phyloP scores from a whole-genome alignment of 2,888 invertebrate species.

The Cactoblastis cactorum region DNA sequence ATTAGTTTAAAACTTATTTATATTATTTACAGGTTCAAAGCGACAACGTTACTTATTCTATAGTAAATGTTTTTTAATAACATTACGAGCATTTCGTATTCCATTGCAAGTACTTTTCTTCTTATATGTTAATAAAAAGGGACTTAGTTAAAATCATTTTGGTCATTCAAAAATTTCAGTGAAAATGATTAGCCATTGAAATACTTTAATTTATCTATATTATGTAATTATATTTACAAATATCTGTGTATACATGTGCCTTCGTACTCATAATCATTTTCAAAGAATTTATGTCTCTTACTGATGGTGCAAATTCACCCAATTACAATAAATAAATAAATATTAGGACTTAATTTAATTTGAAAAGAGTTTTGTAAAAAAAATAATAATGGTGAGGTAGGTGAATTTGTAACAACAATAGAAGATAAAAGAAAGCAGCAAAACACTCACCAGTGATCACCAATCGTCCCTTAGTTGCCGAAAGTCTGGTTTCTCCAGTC shows the following conservation, averaged over 20 bases:
- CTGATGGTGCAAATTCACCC: slow-evolving; percentile 4
- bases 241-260: too few relatives aligned
- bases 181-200: slow-evolving; percentile 2
- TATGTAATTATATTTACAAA: too few relatives aligned
- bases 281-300: neutral
- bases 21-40: too few relatives aligned
- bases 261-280: neutral
- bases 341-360: too few relatives aligned
- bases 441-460: slow-evolving; percentile 94
- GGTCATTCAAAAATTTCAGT: neutral
- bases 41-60: too few relatives aligned
- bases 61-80: too few relatives aligned
- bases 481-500: slow-evolving; percentile 94
- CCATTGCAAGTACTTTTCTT: neutral
- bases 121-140: neutral
- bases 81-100: neutral
- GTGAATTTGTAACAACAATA: slow-evolving; percentile 14
- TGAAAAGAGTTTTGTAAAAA: neutral
- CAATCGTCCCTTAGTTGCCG: slow-evolving; percentile 94
- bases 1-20: too few relatives aligned
- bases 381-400: too few relatives aligned
- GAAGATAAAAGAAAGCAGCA: slow-evolving; percentile 16
- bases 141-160: neutral
- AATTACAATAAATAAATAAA: neutral
- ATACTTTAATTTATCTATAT: neutral